Base-by-base conservation (phyloP, 2,113 vertebrate species). In the Tupaia chinensis region DNA sequence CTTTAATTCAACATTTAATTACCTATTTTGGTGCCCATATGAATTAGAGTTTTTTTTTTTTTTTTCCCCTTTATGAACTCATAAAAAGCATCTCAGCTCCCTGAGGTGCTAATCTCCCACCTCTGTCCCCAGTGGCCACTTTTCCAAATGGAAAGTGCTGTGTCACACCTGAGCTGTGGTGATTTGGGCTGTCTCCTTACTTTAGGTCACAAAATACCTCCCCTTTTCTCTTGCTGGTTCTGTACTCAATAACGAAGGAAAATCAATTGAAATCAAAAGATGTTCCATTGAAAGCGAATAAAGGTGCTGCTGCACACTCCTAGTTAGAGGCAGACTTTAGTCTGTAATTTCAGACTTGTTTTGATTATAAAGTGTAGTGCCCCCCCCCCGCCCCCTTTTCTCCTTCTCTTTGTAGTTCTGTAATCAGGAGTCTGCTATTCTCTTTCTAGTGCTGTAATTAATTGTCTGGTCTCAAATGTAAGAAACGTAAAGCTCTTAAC, bases 1-100 rank as follows among this genome's bases (percentile, higher is more conserved):
- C 61, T 97, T 97, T 93, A 89, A 85, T 95, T 95, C 79, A 93
- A 63, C 73, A 88, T 95, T 95, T 97, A 89, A 95, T 91, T 93
- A 87, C 83, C 29, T 91, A 12, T 89, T 94, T 97, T 85, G 56
- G 84, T 95, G 17, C 34, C 77, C 81, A 29, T 93, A 66, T 95
- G 69, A 96, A 79, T 93, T 87, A 79, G 65, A 58, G 44, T 83
- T 61, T 10, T 56, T 68, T 25, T 5, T 10, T 12, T 90, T 87
- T 23, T 58, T 60, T 20, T 1, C 12, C 53, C 79, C 34, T 91
- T 89, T 88, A 54, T 94, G 27, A 92, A 89, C 44, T 87, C 56
- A 84, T 84, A 61, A 84, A 92, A 78, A 61, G 5, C 29, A 79
- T 82, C 4, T 8, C 23, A 77, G 25, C 11, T 12, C 54, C 63